Evolutionary conservation across 1,140 invertebrate genomes (phyloP), one percentile per base, ranked within the genome.

Genomic region (Lepidostoma basale): DNA sequence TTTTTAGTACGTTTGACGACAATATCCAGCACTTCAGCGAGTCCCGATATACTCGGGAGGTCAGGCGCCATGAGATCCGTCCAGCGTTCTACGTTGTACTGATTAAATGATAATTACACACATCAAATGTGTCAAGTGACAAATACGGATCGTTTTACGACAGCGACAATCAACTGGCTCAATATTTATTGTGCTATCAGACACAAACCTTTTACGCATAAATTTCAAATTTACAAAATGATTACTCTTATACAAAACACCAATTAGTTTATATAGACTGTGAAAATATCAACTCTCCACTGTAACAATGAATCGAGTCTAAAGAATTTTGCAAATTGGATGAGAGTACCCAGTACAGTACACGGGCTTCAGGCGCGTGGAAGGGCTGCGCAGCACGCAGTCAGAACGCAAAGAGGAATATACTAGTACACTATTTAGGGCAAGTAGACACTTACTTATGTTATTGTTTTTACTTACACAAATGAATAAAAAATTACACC

Each of bases 291-390:
- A 49, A 49, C 45, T 23, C 45, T 49, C 45, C 45, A 49, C 45
- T 49, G 45, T 49, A 49, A 49, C 45, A 49, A 49, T 49, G 45
- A 49, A 49, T 49, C 45, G 45, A 49, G 45, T 49, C 45, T 49
- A 23, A 49, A 6, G 12, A 49, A 49, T 23, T n/a, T 49, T 49
- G 45, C 45, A 49, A 49, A 49, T 49, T 49, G 22, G 20, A 49
- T 49, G 20, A 49, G 25, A 12, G 45, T 49, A 49, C 22, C 25
- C 25, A 23, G 1, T 47, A 22, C n/a, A 18, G 20, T 47, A 25
- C 44, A 47, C 33, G 14, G 14, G 9, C 2, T 36, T 36, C 33
- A 36, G 10, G n/a, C 14, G 14, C 5, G 5, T 36, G 33, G 14
- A 18, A 18, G 44, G 44, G 20, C n/a, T 22, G 23, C 16, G 20